phyloP scores from a whole-genome alignment of 2,888 invertebrate genomes.

The Mythimna pallens region DNA sequence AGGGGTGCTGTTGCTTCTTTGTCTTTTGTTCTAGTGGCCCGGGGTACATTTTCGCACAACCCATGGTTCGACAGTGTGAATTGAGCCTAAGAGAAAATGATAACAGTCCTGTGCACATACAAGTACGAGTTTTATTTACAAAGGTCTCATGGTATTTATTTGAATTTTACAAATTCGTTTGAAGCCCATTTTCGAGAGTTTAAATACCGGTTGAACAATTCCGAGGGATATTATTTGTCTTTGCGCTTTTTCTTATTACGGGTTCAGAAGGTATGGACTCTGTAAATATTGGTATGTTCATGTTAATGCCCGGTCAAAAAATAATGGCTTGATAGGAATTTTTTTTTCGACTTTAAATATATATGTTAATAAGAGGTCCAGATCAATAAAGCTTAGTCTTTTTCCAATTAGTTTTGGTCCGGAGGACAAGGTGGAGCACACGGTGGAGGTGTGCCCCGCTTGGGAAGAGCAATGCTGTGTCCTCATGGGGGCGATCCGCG shows the following conservation, averaged over 20 bases:
- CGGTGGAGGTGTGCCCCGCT: no score
- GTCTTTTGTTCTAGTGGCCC: no score
- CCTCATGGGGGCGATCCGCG: no score
- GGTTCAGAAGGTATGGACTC: constrained; percentile 28
- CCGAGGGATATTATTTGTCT: constrained; percentile 57
- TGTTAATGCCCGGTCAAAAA: neutral
- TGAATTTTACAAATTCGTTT: constrained; percentile 60
- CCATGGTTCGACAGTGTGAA: constrained; percentile 1
- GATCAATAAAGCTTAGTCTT: no score
- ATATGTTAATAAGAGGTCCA: neutral
- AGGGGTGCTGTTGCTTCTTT: no score
- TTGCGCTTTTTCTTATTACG: constrained; percentile 52
- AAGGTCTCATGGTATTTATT: constrained; percentile 52
- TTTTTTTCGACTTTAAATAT: neutral
- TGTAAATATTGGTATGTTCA: constrained; percentile 47
- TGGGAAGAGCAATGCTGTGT: no score
- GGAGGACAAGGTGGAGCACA: no score
- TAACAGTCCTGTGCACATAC: constrained; percentile 35
- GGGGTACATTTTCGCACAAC: neutral
- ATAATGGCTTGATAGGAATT: neutral
- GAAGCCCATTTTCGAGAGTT: constrained; percentile 49
- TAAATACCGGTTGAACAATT: constrained; percentile 60
- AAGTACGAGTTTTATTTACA: constrained; percentile 51
- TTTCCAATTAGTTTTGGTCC: no score
- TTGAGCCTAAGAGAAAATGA: constrained; percentile 24